Evolutionary conservation across 1,140 invertebrate species (phyloP).

Genomic region (Trichonephila inaurata): DNA sequence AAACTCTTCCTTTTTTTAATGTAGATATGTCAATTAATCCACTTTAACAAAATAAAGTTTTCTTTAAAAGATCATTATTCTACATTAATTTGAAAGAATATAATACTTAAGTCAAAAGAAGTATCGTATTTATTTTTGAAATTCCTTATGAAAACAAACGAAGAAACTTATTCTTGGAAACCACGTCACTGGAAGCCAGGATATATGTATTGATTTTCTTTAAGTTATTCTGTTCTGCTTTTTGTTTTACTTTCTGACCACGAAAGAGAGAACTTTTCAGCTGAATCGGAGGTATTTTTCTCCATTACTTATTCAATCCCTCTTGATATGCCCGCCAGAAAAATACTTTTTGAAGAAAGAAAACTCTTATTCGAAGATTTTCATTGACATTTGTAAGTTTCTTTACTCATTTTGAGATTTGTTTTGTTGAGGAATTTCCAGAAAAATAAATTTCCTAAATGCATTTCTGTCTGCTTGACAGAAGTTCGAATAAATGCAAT

Average conservation of each 20-base stretch:
- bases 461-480: too few species aligned
- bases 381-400: conserved; percentile 1
- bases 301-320: conserved; percentile 4
- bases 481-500: too few species aligned
- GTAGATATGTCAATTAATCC: too few species aligned
- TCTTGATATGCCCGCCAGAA: neutral
- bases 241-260: conserved; percentile 7
- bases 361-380: conserved; percentile 2
- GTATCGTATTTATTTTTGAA: neutral
- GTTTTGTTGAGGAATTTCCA: neutral
- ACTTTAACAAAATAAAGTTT: too few species aligned
- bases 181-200: neutral
- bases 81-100: too few species aligned
- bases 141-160: neutral
- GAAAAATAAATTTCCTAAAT: neutral
- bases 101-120: too few species aligned
- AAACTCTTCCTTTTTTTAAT: too few species aligned
- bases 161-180: neutral
- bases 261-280: neutral
- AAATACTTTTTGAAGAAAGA: conserved; percentile 8
- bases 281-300: conserved; percentile 11
- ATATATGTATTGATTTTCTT: neutral
- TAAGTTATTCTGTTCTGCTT: conserved; percentile 6
- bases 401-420: neutral
- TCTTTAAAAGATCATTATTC: too few species aligned